Evolutionary conservation across 2,113 vertebrate genomes (phyloP), one percentile per base, ranked within the genome.

Genomic region (Pyrgilauda ruficollis): DNA sequence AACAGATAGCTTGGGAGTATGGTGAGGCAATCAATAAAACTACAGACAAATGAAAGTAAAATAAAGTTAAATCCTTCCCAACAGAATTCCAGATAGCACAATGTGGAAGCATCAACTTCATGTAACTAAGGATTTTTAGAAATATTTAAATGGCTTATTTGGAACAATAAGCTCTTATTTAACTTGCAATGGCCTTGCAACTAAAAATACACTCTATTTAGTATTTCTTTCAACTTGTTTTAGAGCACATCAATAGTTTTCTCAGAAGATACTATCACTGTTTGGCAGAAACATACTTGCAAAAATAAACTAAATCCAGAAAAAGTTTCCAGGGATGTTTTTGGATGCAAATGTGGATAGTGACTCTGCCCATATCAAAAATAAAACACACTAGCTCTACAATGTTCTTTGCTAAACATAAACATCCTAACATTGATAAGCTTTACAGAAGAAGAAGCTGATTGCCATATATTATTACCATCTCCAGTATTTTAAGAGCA

Each of bases 191-290:
- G 39, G 77, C 97, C 92, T 92, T 66, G 95, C 23, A 87, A 73
- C 83, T 78, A 78, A 89, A 94, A 94, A 82, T 77, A 91, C 13
- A 24, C 28, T 77, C 50, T 53, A 83, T 74, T 88, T 89, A 63
- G 4, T 84, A 58, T 66, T 92, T 90, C 50, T 91, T 96, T 94
- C 53, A 74, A 75, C 73, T 92, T 90, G 35, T 89, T 97, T 94
- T 89, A 97, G 75, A 80, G 47, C 50, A 44, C 70, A 93, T 78
- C 90, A 80, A 62, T 84, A 56, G 31, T 89, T 97, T 97, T 97
- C 97, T 96, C 93, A 97, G 94, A 94, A 97, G 96, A 98, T 96
- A 94, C 26, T 47, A 95, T 96, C 95, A 87, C 24, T 62, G 73
- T 94, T 96, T 96, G 96, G 86, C 93, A 96, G 97, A 97, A 97